Percentiles rank a stretch among this genome's conserved stretches.
These are phyloP conservation scores for Eucidaris tribuloides DNA, from an alignment of 35 echinoderm and acorn worm species.

Conservation along the genomic window DNA sequence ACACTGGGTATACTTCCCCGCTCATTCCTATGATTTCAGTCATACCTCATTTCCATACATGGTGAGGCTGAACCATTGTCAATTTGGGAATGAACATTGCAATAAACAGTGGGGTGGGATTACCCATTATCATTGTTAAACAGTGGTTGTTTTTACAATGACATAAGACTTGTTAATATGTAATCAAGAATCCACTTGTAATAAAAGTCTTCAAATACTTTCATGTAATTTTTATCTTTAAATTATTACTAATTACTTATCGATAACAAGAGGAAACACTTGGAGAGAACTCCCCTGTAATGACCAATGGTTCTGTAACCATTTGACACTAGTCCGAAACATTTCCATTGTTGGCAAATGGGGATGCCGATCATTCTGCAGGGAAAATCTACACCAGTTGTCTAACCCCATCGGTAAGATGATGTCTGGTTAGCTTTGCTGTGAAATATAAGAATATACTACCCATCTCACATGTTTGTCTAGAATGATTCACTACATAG, in stretches of 20 bases:
- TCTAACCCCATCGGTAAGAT: conserved; percentile 13
- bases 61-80: background rate
- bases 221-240: too few relatives aligned
- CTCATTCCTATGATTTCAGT: background rate
- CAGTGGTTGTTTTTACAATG: too few relatives aligned
- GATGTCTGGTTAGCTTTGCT: conserved; percentile 29
- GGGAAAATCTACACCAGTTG: background rate
- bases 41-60: conserved; percentile 26
- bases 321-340: background rate
- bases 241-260: too few relatives aligned
- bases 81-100: background rate
- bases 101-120: background rate
- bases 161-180: too few relatives aligned
- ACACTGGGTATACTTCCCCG: conserved; percentile 4
- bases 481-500: too few relatives aligned
- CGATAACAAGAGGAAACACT: too few relatives aligned
- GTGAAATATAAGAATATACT: too few relatives aligned
- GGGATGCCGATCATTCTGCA: background rate
- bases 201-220: too few relatives aligned
- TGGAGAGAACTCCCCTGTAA: too few relatives aligned
- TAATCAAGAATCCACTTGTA: too few relatives aligned
- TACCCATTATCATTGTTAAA: too few relatives aligned
- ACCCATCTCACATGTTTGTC: too few relatives aligned
- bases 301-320: conserved; percentile 6
- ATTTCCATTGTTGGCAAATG: conserved; percentile 18